These are phyloP conservation scores for Nymphalis io DNA, from an alignment of 1,140 invertebrate genomes.

Conservation along the genomic window DNA sequence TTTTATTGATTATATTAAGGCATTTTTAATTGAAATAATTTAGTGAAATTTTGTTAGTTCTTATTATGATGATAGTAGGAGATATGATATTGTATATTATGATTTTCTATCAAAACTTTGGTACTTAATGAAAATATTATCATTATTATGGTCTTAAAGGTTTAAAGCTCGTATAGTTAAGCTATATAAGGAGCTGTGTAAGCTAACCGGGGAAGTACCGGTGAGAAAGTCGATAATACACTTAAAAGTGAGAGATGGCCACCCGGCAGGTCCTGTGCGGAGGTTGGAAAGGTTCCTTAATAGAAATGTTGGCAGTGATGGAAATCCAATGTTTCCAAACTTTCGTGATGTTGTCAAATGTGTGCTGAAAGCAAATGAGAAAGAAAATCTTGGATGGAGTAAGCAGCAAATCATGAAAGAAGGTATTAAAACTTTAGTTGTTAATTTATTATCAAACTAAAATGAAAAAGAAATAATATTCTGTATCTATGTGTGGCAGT, in stretches of 20 bases:
- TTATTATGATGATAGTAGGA: no score
- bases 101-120: no score
- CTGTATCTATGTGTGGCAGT: no score
- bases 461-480: no score
- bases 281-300: conserved; percentile 59
- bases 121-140: neutral
- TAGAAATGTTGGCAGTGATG: conserved; percentile 46
- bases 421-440: conserved; percentile 41
- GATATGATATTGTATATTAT: no score
- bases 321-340: conserved; percentile 53
- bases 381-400: conserved; percentile 53
- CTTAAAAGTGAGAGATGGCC: conserved; percentile 46
- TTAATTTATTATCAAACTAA: neutral
- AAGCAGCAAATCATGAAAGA: conserved; percentile 47
- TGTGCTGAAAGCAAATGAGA: conserved; percentile 48
- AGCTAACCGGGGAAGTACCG: conserved; percentile 38
- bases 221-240: conserved; percentile 44
- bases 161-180: conserved; percentile 51
- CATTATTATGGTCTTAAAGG: conserved; percentile 30
- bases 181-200: conserved; percentile 54
- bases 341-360: conserved; percentile 60
- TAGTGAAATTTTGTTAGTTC: no score
- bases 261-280: conserved; percentile 45
- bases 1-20: no score
- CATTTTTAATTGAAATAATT: no score